Percentiles rank a stretch among this genome's conserved stretches.
Conservation (phyloP, 2,888 invertebrate genomes). For the Carcina quercana region DNA sequence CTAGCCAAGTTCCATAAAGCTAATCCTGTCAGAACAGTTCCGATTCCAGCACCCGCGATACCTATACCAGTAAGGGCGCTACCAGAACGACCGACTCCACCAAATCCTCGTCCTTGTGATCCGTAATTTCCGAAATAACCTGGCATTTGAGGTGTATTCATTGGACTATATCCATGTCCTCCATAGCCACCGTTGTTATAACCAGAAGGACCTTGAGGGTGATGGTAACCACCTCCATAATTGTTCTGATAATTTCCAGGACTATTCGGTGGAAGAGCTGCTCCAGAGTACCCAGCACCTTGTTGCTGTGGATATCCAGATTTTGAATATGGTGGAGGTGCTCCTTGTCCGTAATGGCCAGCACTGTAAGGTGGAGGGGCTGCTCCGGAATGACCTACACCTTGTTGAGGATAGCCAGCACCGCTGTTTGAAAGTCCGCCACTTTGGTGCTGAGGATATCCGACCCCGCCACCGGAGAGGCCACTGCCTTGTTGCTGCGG, state of each 20-base stretch:
- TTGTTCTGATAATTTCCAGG: constrained; percentile 29
- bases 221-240: constrained; percentile 39
- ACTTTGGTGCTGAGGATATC: constrained; percentile 18
- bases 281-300: constrained; percentile 18
- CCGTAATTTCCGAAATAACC: constrained; percentile 59
- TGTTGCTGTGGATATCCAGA: constrained; percentile 16
- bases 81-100: constrained; percentile 46
- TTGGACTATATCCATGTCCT: constrained; percentile 29
- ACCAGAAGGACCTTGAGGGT: constrained; percentile 44
- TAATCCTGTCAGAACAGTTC: constrained; percentile 62
- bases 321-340: constrained; percentile 45
- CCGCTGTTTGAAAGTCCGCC: neutral
- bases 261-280: constrained; percentile 41
- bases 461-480: constrained; percentile 15
- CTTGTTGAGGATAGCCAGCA: too few relatives aligned
- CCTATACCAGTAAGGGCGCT: constrained; percentile 56
- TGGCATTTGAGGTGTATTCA: constrained; percentile 38
- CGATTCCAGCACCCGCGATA: constrained; percentile 63
- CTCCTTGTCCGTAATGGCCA: constrained; percentile 32
- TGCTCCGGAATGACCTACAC: too few relatives aligned
- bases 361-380: constrained; percentile 14
- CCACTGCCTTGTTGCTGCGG: constrained; percentile 27
- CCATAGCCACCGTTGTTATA: constrained; percentile 28
- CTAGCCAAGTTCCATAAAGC: constrained; percentile 69
- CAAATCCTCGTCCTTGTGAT: constrained; percentile 33